A percentile compares a stretch with the other conserved stretches of the same genome.
Evolutionary conservation across 2,113 vertebrate species (phyloP).

Genomic region (Ochotona princeps): DNA sequence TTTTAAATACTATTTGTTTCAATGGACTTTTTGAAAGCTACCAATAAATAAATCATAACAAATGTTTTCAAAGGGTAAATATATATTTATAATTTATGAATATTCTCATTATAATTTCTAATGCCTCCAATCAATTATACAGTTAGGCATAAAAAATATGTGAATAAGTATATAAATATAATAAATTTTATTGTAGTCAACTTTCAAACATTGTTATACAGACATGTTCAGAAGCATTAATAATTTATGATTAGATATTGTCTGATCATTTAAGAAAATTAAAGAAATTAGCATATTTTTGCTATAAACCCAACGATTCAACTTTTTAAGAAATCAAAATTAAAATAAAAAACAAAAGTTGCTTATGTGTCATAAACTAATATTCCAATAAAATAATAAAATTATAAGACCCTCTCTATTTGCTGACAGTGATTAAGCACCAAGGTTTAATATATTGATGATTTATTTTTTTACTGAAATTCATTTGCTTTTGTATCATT

Average conservation of each 20-base stretch:
- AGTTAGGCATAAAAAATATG: background rate
- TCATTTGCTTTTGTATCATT: background rate
- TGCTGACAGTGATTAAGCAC: background rate
- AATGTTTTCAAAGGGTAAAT: background rate
- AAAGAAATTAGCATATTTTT: background rate
- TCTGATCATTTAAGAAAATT: background rate
- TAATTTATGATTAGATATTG: background rate
- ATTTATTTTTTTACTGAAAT: background rate
- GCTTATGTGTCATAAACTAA: background rate
- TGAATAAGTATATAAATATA: background rate
- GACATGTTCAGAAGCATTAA: background rate
- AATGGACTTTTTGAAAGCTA: no score
- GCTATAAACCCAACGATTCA: background rate
- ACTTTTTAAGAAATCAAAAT: slow-evolving; percentile 11
- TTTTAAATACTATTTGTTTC: no score
- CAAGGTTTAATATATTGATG: background rate
- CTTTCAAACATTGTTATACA: background rate
- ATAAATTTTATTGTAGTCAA: background rate
- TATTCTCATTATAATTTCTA: background rate
- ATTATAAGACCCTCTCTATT: background rate
- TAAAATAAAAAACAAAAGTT: background rate
- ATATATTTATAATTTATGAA: background rate
- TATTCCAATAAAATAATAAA: background rate
- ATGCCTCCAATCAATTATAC: background rate
- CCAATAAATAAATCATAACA: background rate